Evolutionary conservation across 1,140 invertebrate species (phyloP).

Genomic region (Neotoxoptera formosana): DNA sequence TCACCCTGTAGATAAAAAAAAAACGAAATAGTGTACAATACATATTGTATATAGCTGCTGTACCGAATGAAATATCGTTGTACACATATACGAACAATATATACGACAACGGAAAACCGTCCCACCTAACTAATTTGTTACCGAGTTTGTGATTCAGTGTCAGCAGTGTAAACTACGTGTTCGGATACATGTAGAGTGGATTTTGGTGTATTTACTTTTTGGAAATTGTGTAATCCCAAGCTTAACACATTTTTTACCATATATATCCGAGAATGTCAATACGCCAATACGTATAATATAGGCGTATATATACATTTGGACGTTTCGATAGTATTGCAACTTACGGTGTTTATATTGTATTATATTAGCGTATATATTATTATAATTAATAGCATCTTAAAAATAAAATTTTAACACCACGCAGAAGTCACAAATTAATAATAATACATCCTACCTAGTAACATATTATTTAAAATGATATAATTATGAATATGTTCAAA

Average conservation of each 20-base stretch:
- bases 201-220: neutral
- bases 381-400: neutral
- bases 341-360: neutral
- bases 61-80: neutral
- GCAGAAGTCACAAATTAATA: neutral
- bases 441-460: neutral
- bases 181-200: neutral
- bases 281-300: neutral
- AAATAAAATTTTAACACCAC: neutral
- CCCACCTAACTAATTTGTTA: neutral
- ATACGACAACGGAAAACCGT: neutral
- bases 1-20: neutral
- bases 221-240: neutral
- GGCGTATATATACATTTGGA: too few relatives aligned
- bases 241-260: conserved; percentile 4
- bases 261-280: neutral
- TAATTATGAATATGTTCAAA: neutral
- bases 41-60: neutral
- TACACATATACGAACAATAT: neutral
- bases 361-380: neutral
- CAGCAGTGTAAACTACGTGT: neutral
- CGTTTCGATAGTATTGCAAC: neutral
- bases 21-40: neutral
- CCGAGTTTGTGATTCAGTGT: neutral
- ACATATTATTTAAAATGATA: neutral